These are phyloP conservation scores for Dendroctonus valens DNA, from an alignment of 1,140 invertebrate genomes.

Conservation along the genomic window DNA sequence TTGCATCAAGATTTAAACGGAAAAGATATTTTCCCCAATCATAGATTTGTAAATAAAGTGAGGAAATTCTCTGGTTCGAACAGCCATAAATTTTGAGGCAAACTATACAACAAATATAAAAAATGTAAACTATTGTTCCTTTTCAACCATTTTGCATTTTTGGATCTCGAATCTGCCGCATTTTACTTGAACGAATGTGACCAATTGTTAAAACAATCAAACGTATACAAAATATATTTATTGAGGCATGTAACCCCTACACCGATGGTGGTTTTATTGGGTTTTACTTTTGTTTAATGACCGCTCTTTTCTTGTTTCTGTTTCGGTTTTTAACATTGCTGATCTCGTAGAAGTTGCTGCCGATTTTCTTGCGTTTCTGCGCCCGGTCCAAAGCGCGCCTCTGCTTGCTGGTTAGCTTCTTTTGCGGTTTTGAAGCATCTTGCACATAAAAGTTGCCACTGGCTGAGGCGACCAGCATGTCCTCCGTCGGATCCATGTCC, in stretches of 20 bases:
- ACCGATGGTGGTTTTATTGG: no score
- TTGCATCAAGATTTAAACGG: no score
- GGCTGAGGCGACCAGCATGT: constrained; percentile 19
- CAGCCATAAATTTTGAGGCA: no score
- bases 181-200: background rate
- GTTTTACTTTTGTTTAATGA: no score
- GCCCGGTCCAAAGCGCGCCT: constrained; percentile 71
- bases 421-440: constrained; percentile 34
- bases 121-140: no score
- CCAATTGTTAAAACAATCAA: constrained; percentile 18
- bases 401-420: constrained; percentile 73
- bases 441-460: constrained; percentile 41
- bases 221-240: constrained; percentile 20
- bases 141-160: no score
- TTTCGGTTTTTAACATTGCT: constrained; percentile 91
- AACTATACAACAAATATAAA: no score
- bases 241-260: background rate
- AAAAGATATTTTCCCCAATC: no score
- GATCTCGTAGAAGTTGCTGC: constrained; percentile 90
- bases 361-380: constrained; percentile 80
- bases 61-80: no score
- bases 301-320: constrained; percentile 58
- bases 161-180: no score
- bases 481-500: constrained; percentile 53
- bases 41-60: no score